A percentile compares a stretch with the other conserved stretches of the same genome.
Evolutionary conservation across 2,888 invertebrate genomes (phyloP).

Genomic region (Aethes cnicana): DNA sequence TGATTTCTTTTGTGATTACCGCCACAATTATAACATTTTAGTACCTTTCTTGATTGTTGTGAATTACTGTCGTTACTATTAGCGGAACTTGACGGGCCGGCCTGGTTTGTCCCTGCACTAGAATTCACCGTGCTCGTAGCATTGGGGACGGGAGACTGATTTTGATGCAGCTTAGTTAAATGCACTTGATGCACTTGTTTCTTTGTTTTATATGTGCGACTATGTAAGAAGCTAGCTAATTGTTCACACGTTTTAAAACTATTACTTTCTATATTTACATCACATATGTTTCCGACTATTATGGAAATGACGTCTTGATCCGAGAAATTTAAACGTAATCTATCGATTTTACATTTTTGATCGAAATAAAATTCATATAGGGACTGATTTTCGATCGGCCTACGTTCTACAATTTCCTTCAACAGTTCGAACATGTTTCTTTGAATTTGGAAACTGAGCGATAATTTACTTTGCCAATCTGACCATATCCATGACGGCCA

Average conservation of each 20-base stretch:
- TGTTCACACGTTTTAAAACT: conserved; percentile 22
- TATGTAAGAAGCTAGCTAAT: neutral
- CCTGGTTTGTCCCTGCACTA: no score
- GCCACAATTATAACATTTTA: conserved; percentile 22
- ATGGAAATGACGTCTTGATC: neutral
- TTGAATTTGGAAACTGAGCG: conserved; percentile 18
- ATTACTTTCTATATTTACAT: conserved; percentile 27
- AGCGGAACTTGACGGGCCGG: no score
- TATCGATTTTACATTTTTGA: neutral
- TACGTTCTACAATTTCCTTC: no score
- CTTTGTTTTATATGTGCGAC: neutral
- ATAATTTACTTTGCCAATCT: conserved; percentile 26
- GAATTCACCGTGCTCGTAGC: no score
- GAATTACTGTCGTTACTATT: conserved; percentile 3
- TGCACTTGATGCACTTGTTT: neutral
- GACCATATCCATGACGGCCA: conserved; percentile 30
- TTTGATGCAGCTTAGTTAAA: no score
- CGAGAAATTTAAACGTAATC: conserved; percentile 1
- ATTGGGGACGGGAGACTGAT: no score
- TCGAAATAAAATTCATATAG: conserved; percentile 9
- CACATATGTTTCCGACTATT: conserved; percentile 6
- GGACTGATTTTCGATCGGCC: no score
- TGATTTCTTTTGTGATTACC: conserved; percentile 26
- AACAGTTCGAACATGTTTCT: conserved; percentile 31
- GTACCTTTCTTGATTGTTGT: neutral